Conservation (phyloP, 2,888 invertebrate genomes). For the Agrypnus murinus region DNA sequence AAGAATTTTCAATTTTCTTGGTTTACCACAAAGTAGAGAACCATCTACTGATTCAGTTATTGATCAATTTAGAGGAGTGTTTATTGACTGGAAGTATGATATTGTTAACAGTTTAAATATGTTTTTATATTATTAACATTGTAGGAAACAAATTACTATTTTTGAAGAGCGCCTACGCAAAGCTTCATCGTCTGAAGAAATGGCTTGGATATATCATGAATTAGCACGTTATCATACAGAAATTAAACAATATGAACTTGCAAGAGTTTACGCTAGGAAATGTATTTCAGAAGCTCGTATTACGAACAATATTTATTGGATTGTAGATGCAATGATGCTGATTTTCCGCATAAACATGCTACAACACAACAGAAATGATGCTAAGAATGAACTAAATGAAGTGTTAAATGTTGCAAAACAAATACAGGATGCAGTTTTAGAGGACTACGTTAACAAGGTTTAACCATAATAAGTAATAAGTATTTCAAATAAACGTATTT, state of each 20-base stretch:
- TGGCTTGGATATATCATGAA: conserved; percentile 72
- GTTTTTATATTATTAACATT: conserved; percentile 13
- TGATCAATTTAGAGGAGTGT: conserved; percentile 62
- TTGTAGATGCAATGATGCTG: conserved; percentile 69
- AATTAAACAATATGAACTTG: conserved; percentile 69
- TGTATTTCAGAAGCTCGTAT: conserved; percentile 66
- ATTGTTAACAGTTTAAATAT: background rate
- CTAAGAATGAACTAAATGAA: conserved; percentile 66
- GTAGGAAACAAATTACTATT: conserved; percentile 62
- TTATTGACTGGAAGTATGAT: conserved; percentile 65
- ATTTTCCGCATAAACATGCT: conserved; percentile 69
- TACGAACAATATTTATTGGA: conserved; percentile 68
- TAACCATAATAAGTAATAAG: background rate
- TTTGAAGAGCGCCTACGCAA: conserved; percentile 63
- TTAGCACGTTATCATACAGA: conserved; percentile 69
- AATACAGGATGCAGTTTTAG: conserved; percentile 65
- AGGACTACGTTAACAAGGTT: conserved; percentile 64
- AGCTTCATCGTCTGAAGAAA: conserved; percentile 67
- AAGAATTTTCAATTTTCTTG: conserved; percentile 65
- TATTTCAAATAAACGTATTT: too few species aligned
- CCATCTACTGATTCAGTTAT: conserved; percentile 68
- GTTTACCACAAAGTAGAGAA: conserved; percentile 62
- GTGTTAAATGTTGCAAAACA: conserved; percentile 64
- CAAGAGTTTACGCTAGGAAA: conserved; percentile 68
- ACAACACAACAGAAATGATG: conserved; percentile 72